Evolutionary conservation across 1,140 invertebrate genomes (phyloP).

Genomic region (Formica selysi): DNA sequence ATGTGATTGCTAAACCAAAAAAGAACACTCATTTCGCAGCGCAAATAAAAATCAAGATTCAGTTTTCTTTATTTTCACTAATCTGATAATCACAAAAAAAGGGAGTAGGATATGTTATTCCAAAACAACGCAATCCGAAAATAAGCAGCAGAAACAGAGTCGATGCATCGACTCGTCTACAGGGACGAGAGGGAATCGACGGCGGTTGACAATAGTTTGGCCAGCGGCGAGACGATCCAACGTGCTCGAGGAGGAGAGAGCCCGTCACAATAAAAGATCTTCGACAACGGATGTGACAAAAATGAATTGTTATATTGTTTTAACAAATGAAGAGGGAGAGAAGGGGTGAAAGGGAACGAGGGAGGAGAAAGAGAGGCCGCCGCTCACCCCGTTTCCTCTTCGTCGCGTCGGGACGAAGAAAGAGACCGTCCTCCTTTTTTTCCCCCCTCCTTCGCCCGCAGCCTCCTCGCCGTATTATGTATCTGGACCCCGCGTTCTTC

Average conservation of each 20-base stretch:
- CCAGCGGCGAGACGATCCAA: slow-evolving; percentile 69
- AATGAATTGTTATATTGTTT: slow-evolving; percentile 86
- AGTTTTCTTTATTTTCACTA: background rate
- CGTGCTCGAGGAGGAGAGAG: slow-evolving; percentile 27
- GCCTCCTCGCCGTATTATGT: slow-evolving; percentile 78
- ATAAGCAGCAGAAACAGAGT: slow-evolving; percentile 6
- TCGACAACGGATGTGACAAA: slow-evolving; percentile 83
- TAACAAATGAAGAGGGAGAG: slow-evolving; percentile 83
- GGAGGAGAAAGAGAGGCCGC: slow-evolving; percentile 52
- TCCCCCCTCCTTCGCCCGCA: slow-evolving; percentile 56
- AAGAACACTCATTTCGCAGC: background rate
- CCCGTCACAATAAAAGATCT: slow-evolving; percentile 80
- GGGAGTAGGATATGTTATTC: background rate
- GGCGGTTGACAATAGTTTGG: slow-evolving; percentile 75
- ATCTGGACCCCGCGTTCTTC: slow-evolving; percentile 77
- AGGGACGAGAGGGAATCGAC: slow-evolving; percentile 12
- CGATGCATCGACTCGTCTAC: slow-evolving; percentile 18
- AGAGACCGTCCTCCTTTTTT: slow-evolving; percentile 51
- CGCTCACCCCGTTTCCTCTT: slow-evolving; percentile 64
- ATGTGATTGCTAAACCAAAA: background rate
- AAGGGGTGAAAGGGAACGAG: background rate
- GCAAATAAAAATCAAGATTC: background rate
- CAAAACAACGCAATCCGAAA: background rate
- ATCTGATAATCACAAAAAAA: background rate
- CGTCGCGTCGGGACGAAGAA: slow-evolving; percentile 40